A percentile compares a stretch with the other conserved stretches of the same genome.
phyloP scores from a whole-genome alignment of 2,113 vertebrate species.

The Pteruthius melanotis region DNA sequence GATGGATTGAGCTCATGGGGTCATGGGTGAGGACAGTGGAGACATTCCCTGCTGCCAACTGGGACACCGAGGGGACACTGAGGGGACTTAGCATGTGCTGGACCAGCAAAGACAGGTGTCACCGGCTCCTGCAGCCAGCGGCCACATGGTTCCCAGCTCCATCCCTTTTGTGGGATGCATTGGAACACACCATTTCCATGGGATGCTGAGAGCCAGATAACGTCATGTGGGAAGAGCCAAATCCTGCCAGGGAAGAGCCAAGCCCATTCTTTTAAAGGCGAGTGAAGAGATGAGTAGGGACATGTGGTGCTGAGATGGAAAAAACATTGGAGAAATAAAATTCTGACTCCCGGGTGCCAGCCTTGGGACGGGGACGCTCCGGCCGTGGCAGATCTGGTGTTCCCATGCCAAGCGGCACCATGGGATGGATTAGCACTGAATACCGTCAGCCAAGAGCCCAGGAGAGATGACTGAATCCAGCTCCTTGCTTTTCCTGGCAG shows the following conservation, averaged over 20 bases:
- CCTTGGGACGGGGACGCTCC: rapidly evolving
- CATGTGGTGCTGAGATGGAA: neutral
- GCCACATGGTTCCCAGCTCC: neutral
- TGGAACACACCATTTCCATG: neutral
- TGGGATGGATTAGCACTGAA: neutral
- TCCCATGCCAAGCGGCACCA: rapidly evolving
- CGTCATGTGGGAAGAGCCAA: rapidly evolving
- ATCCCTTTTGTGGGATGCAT: neutral
- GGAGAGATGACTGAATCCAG: rapidly evolving
- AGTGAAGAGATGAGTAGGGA: neutral
- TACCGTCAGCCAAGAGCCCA: neutral
- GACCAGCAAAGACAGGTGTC: neutral
- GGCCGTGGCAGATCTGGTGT: rapidly evolving
- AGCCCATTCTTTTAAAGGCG: rapidly evolving
- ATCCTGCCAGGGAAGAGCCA: neutral
- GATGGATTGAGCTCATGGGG: neutral
- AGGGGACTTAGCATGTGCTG: rapidly evolving
- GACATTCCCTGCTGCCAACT: rapidly evolving
- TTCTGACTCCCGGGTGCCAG: rapidly evolving
- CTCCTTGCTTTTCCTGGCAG: neutral
- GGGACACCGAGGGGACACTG: neutral
- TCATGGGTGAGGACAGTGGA: neutral
- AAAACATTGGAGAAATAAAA: neutral
- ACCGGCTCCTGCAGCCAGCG: rapidly evolving
- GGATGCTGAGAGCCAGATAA: neutral